Percentiles rank a stretch among this genome's conserved stretches.
Conservation (phyloP, 37 sponge, comb jelly and placozoan species). For the Dysidea cf. avara region DNA sequence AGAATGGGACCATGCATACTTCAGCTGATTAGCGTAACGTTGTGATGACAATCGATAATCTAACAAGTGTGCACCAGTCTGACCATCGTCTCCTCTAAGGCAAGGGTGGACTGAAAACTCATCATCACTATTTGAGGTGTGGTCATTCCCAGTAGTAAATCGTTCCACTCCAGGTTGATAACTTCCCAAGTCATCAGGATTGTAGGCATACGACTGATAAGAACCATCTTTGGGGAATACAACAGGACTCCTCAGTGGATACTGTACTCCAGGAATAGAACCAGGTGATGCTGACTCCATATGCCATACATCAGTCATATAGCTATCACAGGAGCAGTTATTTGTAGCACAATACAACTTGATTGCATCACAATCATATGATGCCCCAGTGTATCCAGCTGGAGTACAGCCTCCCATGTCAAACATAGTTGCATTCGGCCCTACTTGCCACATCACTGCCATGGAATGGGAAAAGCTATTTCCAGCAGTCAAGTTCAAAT, state of each 20-base stretch:
- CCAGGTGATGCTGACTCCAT: constrained; percentile 33
- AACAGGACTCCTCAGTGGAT: constrained; percentile 15
- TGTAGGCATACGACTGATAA: neutral
- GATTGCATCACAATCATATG: constrained; percentile 13
- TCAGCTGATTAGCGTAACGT: constrained; percentile 18
- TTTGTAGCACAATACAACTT: constrained; percentile 1
- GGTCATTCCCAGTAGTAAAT: constrained; percentile 29
- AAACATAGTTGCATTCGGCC: too few species aligned
- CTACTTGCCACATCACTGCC: constrained; percentile 42
- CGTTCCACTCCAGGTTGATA: constrained; percentile 21
- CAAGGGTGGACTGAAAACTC: constrained; percentile 38
- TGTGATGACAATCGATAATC: neutral
- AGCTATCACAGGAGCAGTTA: constrained; percentile 11
- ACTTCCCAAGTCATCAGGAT: neutral
- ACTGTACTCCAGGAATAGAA: constrained; percentile 14
- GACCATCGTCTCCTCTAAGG: constrained; percentile 29
- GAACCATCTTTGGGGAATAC: neutral
- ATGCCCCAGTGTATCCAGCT: neutral
- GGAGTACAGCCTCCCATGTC: constrained; percentile 27
- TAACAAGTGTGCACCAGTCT: neutral
- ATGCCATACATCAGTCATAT: constrained; percentile 36
- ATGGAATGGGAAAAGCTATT: constrained; percentile 30
- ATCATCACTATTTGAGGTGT: constrained; percentile 24
- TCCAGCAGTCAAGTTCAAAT: constrained; percentile 38
- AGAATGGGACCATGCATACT: constrained; percentile 27